phyloP scores from a whole-genome alignment of 2,797 vertebrate genomes.

The Pampus argenteus region DNA sequence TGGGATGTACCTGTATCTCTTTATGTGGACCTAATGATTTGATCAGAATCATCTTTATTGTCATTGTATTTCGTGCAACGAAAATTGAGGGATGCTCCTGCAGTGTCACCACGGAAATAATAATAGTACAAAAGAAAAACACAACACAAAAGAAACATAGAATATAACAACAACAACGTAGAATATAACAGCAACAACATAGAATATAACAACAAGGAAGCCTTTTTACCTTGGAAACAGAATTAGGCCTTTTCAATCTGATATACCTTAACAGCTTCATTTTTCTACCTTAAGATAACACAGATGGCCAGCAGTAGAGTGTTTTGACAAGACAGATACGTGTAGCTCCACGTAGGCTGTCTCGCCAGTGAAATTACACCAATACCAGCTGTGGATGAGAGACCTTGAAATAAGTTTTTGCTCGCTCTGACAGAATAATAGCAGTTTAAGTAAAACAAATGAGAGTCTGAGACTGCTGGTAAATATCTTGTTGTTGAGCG shows the following conservation, averaged over 20 bases:
- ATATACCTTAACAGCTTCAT: conserved; percentile 39
- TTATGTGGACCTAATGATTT: conserved; percentile 51
- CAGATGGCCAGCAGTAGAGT: not conserved
- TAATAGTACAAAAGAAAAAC: no score
- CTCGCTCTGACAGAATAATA: conserved; percentile 20
- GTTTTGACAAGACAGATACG: conserved; percentile 36
- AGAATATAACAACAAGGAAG: no score
- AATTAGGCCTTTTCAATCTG: conserved; percentile 48
- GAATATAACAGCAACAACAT: no score
- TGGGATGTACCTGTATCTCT: conserved; percentile 49
- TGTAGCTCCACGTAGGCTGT: not conserved
- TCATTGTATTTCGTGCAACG: no score
- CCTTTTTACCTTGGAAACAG: conserved; percentile 37
- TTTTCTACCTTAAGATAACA: conserved; percentile 43
- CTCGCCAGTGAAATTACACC: conserved; percentile 32
- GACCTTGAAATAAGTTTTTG: conserved; percentile 34
- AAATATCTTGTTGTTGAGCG: conserved; percentile 20
- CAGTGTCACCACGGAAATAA: no score
- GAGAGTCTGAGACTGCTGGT: not conserved
- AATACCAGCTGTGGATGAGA: conserved; percentile 11
- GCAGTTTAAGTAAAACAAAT: conserved; percentile 41
- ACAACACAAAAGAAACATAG: no score
- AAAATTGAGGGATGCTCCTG: no score
- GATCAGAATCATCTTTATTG: no score
- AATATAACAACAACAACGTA: no score